Percentiles rank a stretch among this genome's conserved stretches.
phyloP scores from a whole-genome alignment of 2,888 invertebrate species.

The Protophormia terraenovae region DNA sequence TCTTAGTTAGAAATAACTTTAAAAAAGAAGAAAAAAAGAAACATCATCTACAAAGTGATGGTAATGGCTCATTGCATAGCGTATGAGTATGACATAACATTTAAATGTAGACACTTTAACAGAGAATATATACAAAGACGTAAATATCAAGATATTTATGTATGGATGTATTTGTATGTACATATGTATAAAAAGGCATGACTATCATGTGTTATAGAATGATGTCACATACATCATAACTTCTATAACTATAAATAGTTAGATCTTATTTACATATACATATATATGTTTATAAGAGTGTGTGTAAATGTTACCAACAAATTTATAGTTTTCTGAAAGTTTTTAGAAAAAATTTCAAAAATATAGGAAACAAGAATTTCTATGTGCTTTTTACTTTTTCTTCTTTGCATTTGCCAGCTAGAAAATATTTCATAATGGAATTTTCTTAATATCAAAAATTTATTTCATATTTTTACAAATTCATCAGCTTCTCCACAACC shows the following conservation, averaged over 20 bases:
- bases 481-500: constrained; percentile 12
- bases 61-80: constrained; percentile 29
- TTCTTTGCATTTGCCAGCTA: too few species aligned
- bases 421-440: constrained; percentile 57
- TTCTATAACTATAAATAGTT: constrained; percentile 41
- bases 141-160: constrained; percentile 32
- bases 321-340: constrained; percentile 50
- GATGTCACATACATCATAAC: constrained; percentile 65
- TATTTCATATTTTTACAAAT: constrained; percentile 51
- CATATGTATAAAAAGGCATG: constrained; percentile 11
- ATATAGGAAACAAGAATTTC: constrained; percentile 44
- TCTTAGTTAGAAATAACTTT: not conserved
- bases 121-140: not conserved
- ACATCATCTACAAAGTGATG: constrained; percentile 21
- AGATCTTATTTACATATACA: not conserved
- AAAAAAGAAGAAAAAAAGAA: not conserved
- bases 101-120: not conserved
- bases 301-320: too few species aligned
- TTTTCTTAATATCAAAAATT: constrained; percentile 62
- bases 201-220: constrained; percentile 44
- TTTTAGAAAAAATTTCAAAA: constrained; percentile 19
- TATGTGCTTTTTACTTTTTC: constrained; percentile 20
- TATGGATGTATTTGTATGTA: too few species aligned
- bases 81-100: constrained; percentile 15
- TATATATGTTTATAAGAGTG: too few species aligned